phyloP scores from a whole-genome alignment of 2,888 invertebrate genomes.

The Hecatera dysodea region DNA sequence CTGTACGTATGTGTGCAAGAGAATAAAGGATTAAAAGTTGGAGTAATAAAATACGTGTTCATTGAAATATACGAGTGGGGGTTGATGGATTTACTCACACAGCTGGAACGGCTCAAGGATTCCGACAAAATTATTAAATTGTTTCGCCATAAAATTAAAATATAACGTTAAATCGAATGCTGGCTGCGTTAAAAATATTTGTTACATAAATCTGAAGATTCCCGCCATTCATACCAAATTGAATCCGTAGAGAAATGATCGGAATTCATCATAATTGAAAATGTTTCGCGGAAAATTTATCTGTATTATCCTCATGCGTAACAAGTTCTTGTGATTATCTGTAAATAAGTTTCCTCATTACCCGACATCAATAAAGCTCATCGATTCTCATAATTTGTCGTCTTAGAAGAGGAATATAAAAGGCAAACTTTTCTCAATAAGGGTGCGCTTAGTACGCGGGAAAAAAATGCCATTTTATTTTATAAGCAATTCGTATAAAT shows the following conservation, averaged over 20 bases:
- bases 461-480: conserved; percentile 61
- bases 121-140: conserved; percentile 51
- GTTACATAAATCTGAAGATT: conserved; percentile 6
- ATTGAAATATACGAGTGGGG: conserved; percentile 51
- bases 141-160: conserved; percentile 44
- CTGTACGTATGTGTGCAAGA: conserved; percentile 2
- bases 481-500: conserved; percentile 67
- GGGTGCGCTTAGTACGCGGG: conserved; percentile 35
- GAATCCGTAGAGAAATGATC: conserved; percentile 27
- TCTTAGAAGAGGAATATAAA: conserved; percentile 43
- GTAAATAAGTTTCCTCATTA: conserved; percentile 28
- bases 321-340: conserved; percentile 21
- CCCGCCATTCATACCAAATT: conserved; percentile 22
- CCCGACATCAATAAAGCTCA: conserved; percentile 15
- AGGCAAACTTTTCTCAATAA: conserved; percentile 36
- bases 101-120: conserved; percentile 44
- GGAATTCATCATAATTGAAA: conserved; percentile 43
- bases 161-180: conserved; percentile 10
- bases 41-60: conserved; percentile 56
- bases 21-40: conserved; percentile 34
- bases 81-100: conserved; percentile 45
- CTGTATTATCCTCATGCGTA: conserved; percentile 18
- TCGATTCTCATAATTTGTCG: conserved; percentile 38
- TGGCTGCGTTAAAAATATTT: conserved; percentile 30
- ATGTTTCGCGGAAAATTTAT: conserved; percentile 25